phyloP scores from a whole-genome alignment of 2,797 vertebrate species.

The Columba guinea region DNA sequence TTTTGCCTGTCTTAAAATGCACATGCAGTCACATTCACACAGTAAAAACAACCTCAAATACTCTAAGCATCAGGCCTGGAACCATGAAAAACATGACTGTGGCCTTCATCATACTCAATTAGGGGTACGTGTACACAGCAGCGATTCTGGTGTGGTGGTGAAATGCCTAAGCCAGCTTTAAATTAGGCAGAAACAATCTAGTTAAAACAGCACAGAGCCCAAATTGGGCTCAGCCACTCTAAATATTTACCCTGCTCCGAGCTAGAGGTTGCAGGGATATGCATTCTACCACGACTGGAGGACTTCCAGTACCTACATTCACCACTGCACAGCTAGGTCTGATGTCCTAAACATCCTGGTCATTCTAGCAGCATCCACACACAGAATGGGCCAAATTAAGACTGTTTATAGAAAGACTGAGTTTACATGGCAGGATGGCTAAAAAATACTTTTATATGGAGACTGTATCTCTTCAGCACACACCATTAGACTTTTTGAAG shows the following conservation, averaged over 20 bases:
- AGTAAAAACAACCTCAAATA: constrained; percentile 47
- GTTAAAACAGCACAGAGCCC: constrained; percentile 46
- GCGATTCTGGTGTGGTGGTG: constrained; percentile 10
- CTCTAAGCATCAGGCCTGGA: constrained; percentile 19
- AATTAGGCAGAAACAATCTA: constrained; percentile 35
- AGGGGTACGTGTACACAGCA: background rate
- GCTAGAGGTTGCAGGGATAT: constrained; percentile 6
- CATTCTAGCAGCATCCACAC: background rate
- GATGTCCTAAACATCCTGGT: background rate
- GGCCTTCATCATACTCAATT: constrained; percentile 26
- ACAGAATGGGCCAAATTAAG: background rate
- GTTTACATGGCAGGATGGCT: background rate
- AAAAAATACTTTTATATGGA: background rate
- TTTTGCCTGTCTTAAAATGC: constrained; percentile 31
- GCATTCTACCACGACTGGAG: background rate
- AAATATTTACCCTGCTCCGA: constrained; percentile 58
- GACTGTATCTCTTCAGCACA: background rate
- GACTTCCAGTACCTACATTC: constrained; percentile 44
- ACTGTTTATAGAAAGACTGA: background rate
- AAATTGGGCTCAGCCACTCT: background rate
- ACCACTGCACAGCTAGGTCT: background rate
- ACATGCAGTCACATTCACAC: background rate
- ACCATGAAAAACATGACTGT: constrained; percentile 57
- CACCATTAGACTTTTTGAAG: background rate
- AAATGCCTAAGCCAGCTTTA: constrained; percentile 29